phyloP scores from a whole-genome alignment of 2,888 invertebrate genomes.

The Drosophila tanythrix region DNA sequence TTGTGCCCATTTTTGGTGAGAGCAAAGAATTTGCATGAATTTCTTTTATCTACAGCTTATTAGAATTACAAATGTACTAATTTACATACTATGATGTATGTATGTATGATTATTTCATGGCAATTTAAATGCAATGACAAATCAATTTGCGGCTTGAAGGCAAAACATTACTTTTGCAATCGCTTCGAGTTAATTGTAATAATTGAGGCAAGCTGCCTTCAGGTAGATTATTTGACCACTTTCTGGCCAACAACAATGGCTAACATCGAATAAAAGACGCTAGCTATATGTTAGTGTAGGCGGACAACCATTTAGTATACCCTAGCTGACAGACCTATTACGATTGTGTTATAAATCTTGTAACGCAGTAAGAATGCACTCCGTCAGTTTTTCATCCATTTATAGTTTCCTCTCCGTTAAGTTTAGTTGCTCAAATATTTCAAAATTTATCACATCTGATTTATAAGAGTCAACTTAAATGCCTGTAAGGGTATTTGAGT shows the following conservation, averaged over 20 bases:
- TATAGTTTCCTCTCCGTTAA: background rate
- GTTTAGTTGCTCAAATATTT: background rate
- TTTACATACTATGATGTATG: background rate
- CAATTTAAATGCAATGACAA: slow-evolving; percentile 64
- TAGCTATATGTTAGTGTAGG: background rate
- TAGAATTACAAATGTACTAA: background rate
- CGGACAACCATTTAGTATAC: background rate
- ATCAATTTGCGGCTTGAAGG: slow-evolving; percentile 54
- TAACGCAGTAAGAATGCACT: background rate
- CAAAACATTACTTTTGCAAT: slow-evolving; percentile 31
- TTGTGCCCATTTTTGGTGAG: slow-evolving; percentile 57
- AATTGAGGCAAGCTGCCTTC: slow-evolving; percentile 31
- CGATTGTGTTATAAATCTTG: background rate
- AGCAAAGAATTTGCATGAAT: slow-evolving; percentile 55
- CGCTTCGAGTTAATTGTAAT: slow-evolving; percentile 48
- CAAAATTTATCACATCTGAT: background rate
- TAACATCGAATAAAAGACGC: background rate
- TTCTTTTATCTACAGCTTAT: slow-evolving; percentile 36
- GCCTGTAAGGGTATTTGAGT: background rate
- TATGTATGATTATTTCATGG: background rate
- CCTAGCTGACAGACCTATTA: background rate
- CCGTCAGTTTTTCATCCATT: background rate
- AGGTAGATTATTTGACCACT: slow-evolving; percentile 40
- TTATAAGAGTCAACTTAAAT: background rate
- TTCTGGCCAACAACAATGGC: slow-evolving; percentile 24